Evolutionary conservation across 92 coral and sea anemone species (phyloP), one percentile per base, ranked within the genome.

Genomic region (Pocillopora grandis): DNA sequence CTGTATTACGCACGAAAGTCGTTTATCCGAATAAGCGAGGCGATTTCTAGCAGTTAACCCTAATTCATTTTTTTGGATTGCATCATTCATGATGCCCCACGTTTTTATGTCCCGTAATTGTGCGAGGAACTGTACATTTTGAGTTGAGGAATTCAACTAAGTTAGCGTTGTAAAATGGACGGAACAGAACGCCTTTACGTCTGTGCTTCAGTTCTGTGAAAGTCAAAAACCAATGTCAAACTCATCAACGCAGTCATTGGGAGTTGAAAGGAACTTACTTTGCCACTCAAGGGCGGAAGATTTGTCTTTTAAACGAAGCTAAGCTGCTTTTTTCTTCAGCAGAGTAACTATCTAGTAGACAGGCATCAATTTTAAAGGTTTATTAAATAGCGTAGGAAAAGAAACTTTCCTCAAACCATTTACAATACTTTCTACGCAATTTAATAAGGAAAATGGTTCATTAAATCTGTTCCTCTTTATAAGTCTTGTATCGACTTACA

Each of bases 101-200:
- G 23, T 9, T 58, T 76, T 56, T 75, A 35, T 23, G 42, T 75
- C 5, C 18, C 2, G 20, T 37, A 15, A 37, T 11, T 20, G 20
- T 4, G 20, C 55, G 78, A 20, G 62, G 13, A 75, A 57, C 12
- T 12, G 1, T 75, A 36, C 4, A 75, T 55, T 10, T 13, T n/a
- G 78, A 33, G 80, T 76, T 19, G 19, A 76, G 80, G 80, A 76
- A 76, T 76, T 76, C 80, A 76, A 37, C 49, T 76, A 16, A 58
- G 64, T 37, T 36, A 14, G 9, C 21, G 4, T 35, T 61, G 7
- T 18, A 27, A 76, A 75, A 76, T 76, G 80, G 80, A 76, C 57
- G 2, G 61, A 3, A 42, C 52, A 42, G 52, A 27, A 68, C 68
- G 80, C 49, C 80, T 27, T n/a, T 35, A 33, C 35, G 80, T 76